Percentiles rank a stretch among this genome's conserved stretches.
Conservation (phyloP, 2,888 invertebrate species). For the Yponomeuta plumbellus region DNA sequence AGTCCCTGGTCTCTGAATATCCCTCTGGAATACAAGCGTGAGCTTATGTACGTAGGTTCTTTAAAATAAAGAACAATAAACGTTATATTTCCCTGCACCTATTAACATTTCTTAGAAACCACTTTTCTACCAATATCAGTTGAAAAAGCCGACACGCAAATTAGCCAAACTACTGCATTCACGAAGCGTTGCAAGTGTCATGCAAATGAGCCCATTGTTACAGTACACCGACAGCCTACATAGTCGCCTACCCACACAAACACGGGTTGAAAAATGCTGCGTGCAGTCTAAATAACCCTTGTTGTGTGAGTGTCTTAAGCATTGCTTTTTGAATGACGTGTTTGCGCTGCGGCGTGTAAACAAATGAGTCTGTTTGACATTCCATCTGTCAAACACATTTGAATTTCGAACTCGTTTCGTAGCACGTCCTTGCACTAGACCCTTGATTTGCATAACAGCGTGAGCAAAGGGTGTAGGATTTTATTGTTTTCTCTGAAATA, state of each 20-base stretch:
- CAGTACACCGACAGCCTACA: not conserved
- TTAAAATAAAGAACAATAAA: not conserved
- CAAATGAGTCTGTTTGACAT: slow-evolving; percentile 14
- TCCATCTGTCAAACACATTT: not conserved
- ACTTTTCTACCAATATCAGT: not conserved
- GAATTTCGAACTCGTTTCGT: not conserved
- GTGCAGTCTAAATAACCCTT: not conserved
- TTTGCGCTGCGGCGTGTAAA: not conserved
- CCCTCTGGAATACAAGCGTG: too few relatives aligned
- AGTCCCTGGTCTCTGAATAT: too few relatives aligned
- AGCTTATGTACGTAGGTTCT: too few relatives aligned
- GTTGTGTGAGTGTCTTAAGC: not conserved
- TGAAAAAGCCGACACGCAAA: not conserved
- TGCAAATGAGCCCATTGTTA: slow-evolving; percentile 17
- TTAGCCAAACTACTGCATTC: not conserved
- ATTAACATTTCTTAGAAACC: not conserved
- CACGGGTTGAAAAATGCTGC: not conserved
- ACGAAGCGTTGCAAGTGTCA: slow-evolving; percentile 18
- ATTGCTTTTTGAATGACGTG: not conserved
- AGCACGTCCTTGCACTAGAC: slow-evolving; percentile 16
- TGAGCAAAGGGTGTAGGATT: slow-evolving; percentile 1
- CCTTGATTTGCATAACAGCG: slow-evolving; percentile 18
- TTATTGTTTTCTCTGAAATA: not conserved
- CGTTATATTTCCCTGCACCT: too few relatives aligned
- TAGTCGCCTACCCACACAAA: not conserved